Base-by-base conservation (phyloP, 2,113 vertebrate species). In the Sturnus vulgaris region DNA sequence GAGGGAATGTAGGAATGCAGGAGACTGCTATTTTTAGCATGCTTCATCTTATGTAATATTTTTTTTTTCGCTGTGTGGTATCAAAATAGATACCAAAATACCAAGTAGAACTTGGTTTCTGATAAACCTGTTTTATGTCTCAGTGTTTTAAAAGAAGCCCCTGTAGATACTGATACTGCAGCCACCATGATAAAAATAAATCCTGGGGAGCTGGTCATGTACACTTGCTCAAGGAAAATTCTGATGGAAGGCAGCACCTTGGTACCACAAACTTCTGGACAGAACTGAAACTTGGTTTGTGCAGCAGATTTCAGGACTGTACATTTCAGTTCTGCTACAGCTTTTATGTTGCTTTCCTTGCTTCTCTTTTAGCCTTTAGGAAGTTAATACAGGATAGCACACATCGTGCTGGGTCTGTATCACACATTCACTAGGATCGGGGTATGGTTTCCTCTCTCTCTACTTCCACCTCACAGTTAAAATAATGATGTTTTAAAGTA, bases 81-180 rank as follows among this genome's bases (percentile, higher is more conserved):
- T 91, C 95, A 95, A 92, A 96, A 95, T 95, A 95, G 93, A 96
- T 87, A 94, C 86, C 93, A 93, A 93, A 95, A 95, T 68, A 92
- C 66, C 90, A 91, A 91, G 91, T 76, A 95, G 75, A 94, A 86
- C 81, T 84, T 56, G 69, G 90, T 96, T 97, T 93, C 93, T 96
- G 90, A 94, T 66, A 96, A 96, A 93, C 93, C 93, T 95, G 90
- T 95, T 96, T 84, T 85, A 79, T 61, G 64, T 40, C 88, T 94
- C 78, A 69, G 50, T 66, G 72, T 66, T 95, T 79, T 93, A 93
- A 65, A 64, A 42, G 83, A 86, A 93, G 92, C 46, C 95, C 65
- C 80, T 50, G 87, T 56, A 93, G 70, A 66, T 82, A 94, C 82
- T 83, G 79, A 88, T 84, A 64, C 39, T 39, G 53, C 1, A 27